A percentile compares a stretch with the other conserved stretches of the same genome.
Evolutionary conservation across 53 echinoderm and acorn worm genomes (phyloP).

Genomic region (Zoroaster sp.): DNA sequence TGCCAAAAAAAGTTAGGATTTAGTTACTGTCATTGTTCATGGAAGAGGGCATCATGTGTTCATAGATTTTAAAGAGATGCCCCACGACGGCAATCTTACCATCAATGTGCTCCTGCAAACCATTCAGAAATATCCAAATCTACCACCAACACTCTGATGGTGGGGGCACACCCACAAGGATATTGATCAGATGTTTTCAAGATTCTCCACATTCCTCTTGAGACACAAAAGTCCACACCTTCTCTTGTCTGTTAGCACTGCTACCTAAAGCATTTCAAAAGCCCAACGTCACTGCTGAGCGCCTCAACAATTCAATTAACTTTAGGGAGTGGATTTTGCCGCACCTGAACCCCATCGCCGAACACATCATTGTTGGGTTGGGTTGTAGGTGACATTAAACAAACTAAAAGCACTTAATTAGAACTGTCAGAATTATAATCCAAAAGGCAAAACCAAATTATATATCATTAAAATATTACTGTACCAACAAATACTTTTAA

Average conservation of each 20-base stretch:
- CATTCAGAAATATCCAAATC: too few species aligned
- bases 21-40: too few species aligned
- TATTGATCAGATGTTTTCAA: constrained; percentile 57
- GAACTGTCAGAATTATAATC: neutral
- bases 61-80: too few species aligned
- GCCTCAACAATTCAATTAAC: neutral
- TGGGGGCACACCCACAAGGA: constrained; percentile 62
- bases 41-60: too few species aligned
- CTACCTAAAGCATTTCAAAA: constrained; percentile 19
- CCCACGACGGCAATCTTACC: too few species aligned
- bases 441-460: neutral
- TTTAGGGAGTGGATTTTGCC: constrained; percentile 30
- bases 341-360: neutral
- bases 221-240: neutral
- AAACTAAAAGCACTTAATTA: neutral
- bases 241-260: neutral
- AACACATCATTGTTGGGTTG: too few species aligned
- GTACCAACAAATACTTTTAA: too few species aligned
- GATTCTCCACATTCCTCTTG: constrained; percentile 27
- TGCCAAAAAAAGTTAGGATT: too few species aligned
- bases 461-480: too few species aligned
- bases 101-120: too few species aligned
- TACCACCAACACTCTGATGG: too few species aligned
- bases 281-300: neutral
- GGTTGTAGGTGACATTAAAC: neutral